Percentiles rank a stretch among this genome's conserved stretches.
Evolutionary conservation across 2,888 invertebrate species (phyloP).

Genomic region (Oxycera nigricornis): DNA sequence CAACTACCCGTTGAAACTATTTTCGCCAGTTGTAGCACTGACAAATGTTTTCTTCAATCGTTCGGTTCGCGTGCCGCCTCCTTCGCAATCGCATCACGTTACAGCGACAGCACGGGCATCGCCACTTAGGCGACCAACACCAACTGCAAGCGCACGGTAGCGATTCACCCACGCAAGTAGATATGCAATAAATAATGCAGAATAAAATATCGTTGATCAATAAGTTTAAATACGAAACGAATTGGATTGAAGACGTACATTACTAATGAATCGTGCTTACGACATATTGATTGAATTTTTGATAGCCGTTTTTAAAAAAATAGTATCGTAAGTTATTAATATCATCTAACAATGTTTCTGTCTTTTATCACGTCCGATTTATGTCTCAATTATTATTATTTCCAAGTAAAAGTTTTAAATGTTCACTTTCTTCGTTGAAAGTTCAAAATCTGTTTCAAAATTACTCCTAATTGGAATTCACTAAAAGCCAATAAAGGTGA

Average conservation of each 20-base stretch:
- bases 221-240: background rate
- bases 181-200: too few species aligned
- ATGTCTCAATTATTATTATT: too few species aligned
- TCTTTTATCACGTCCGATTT: too few species aligned
- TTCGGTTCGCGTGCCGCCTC: constrained; percentile 45
- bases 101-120: constrained; percentile 9
- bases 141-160: constrained; percentile 23
- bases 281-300: background rate
- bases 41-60: constrained; percentile 78
- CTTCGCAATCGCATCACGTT: background rate
- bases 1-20: constrained; percentile 76
- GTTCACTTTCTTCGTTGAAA: too few species aligned
- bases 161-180: background rate
- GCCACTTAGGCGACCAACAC: background rate
- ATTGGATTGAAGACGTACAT: background rate
- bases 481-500: too few species aligned
- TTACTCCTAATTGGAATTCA: too few species aligned
- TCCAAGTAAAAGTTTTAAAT: too few species aligned
- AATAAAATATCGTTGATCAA: background rate
- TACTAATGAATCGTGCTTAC: background rate
- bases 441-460: too few species aligned
- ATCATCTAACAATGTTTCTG: too few species aligned
- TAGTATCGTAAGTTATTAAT: too few species aligned
- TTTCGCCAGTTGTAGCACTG: constrained; percentile 83
- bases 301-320: too few species aligned